phyloP scores from a whole-genome alignment of 2,113 vertebrate genomes.

The Lucifuga dentata region DNA sequence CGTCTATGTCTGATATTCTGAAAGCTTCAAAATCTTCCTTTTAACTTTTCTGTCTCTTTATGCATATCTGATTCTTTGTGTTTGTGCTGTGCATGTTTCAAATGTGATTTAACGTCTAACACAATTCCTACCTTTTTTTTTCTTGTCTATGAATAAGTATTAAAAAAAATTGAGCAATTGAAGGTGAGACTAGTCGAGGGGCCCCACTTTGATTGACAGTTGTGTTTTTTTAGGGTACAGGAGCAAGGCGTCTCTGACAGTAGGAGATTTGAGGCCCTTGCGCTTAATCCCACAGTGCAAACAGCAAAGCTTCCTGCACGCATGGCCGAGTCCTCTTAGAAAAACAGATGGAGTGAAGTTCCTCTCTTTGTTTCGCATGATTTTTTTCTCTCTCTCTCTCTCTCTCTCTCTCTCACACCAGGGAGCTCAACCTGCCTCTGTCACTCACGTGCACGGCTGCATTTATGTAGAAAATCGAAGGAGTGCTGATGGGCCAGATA shows the following conservation, averaged over 20 bases:
- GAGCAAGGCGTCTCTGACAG: conserved; percentile 53
- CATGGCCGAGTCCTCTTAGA: conserved; percentile 69
- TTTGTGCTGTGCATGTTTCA: too few relatives aligned
- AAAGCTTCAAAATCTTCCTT: background rate
- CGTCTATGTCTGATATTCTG: background rate
- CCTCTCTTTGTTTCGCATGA: conserved; percentile 73
- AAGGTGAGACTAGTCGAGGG: conserved; percentile 9
- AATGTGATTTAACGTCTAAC: too few relatives aligned
- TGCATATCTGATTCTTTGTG: background rate
- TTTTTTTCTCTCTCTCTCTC: conserved; percentile 26
- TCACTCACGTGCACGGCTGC: background rate
- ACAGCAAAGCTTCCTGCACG: conserved; percentile 59
- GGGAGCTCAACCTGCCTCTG: conserved; percentile 31
- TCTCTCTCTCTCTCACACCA: conserved; percentile 1
- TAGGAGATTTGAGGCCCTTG: conserved; percentile 67
- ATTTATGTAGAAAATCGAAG: conserved; percentile 38
- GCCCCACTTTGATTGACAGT: conserved; percentile 56
- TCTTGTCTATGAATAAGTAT: conserved; percentile 10
- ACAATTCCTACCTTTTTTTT: conserved; percentile 17
- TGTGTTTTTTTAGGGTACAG: conserved; percentile 35
- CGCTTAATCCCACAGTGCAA: conserved; percentile 69
- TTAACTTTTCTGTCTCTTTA: background rate
- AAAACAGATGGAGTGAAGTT: conserved; percentile 80
- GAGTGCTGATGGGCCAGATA: background rate
- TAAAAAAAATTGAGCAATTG: conserved; percentile 22